phyloP scores from a whole-genome alignment of 2,888 invertebrate species.

The Scelioninae gen. 1 region DNA sequence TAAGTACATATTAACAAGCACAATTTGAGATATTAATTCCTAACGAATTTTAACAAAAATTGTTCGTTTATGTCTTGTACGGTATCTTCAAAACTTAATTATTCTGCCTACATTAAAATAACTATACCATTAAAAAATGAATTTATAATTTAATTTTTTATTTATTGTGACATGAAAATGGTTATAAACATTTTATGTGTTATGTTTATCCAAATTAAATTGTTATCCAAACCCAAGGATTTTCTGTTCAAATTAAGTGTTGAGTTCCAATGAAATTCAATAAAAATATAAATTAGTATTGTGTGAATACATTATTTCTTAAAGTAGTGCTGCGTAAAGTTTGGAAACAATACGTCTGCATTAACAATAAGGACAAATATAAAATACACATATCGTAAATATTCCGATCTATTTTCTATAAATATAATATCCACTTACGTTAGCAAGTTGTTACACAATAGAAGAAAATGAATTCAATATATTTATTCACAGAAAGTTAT shows the following conservation, averaged over 20 bases:
- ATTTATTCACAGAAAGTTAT: slow-evolving; percentile 44
- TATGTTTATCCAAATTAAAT: too few species aligned
- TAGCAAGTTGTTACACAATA: slow-evolving; percentile 30
- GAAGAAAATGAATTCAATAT: too few species aligned
- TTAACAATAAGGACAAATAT: slow-evolving; percentile 35
- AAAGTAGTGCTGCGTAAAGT: slow-evolving; percentile 25
- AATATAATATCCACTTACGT: slow-evolving; percentile 23
- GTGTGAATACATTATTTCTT: slow-evolving; percentile 21
- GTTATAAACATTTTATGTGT: too few species aligned
- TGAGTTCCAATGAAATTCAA: background rate
- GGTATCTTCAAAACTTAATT: too few species aligned
- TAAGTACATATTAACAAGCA: too few species aligned
- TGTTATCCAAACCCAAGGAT: background rate
- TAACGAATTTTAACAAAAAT: too few species aligned
- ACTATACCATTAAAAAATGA: too few species aligned
- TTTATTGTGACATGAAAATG: too few species aligned
- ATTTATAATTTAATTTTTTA: too few species aligned
- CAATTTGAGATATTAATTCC: too few species aligned
- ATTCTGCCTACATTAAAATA: too few species aligned
- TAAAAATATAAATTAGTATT: background rate
- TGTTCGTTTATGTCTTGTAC: too few species aligned
- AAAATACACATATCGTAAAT: slow-evolving; percentile 31
- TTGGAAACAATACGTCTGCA: slow-evolving; percentile 34
- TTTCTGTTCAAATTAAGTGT: slow-evolving; percentile 23
- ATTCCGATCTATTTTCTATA: slow-evolving; percentile 44